Evolutionary conservation across 92 coral and sea anemone genomes (phyloP), one percentile per base, ranked within the genome.

Genomic region (Paramuricea clavata): DNA sequence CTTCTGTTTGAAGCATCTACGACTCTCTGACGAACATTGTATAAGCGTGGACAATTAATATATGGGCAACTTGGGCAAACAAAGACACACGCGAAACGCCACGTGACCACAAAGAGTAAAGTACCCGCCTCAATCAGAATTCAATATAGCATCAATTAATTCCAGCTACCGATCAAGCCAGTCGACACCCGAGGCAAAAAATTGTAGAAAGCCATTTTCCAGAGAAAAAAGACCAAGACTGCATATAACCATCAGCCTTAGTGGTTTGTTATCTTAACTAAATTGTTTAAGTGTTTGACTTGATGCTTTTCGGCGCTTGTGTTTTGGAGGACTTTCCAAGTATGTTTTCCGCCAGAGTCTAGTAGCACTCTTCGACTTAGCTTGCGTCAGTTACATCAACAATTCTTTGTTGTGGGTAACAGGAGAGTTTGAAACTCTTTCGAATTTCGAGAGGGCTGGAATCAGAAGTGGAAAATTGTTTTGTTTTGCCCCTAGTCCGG

Each of bases 401-500:
- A 65, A 25, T 5, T 65, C 72, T 65, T 65, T 65, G 72, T 65
- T 30, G 19, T 27, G 22, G 34, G 39, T 28, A 27, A 28, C 21
- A 11, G 19, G 7, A 13, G 41, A 33, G 39, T 1, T 28, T 12
- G 7, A 65, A 39, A 6, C 12, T 12, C 32, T 65, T 65, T 65
- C 23, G 72, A 39, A 65, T 26, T 26, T 65, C 9, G n/a, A 65
- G 72, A 39, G 68, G 0, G n/a, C 41, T 30, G 23, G 22, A 0
- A 65, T 65, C 62, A 19, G 5, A 33, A 65, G 72, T 65, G 72
- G 39, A 26, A 12, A 31, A 65, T 65, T 65, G 5, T 65, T 65
- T 65, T 65, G 62, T 54, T 54, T 54, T 70, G 76, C 9, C 13
- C 34, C 1, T 21, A 31, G 23, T 10, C 82, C 82, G 82, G 82